Percentiles rank a stretch among this genome's conserved stretches.
phyloP scores from a whole-genome alignment of 2,797 vertebrate genomes.

The Ambastaia sidthimunki region DNA sequence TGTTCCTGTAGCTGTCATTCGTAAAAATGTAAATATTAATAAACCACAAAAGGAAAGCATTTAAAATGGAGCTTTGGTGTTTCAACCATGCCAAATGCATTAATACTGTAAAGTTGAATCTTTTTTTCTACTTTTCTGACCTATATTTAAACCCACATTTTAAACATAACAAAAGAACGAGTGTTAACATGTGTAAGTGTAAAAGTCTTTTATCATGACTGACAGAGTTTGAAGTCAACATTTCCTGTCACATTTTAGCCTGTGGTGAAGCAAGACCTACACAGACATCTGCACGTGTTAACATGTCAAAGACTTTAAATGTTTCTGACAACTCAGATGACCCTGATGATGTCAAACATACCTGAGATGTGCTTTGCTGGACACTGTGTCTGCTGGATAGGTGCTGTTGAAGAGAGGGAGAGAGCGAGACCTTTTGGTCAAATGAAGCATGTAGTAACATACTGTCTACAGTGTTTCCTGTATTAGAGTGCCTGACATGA shows the following conservation, averaged over 20 bases:
- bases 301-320: neutral
- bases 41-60: too few species aligned
- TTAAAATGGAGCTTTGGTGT: too few species aligned
- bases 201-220: constrained; percentile 12
- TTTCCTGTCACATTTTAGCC: constrained; percentile 4
- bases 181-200: neutral
- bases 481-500: neutral
- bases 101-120: too few species aligned
- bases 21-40: too few species aligned
- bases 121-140: neutral
- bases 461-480: neutral
- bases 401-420: constrained; percentile 79
- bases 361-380: constrained; percentile 98
- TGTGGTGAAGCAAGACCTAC: constrained; percentile 1
- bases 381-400: constrained; percentile 97
- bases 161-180: neutral
- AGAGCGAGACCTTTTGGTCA: constrained; percentile 37
- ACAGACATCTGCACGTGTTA: neutral
- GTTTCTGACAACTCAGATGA: constrained; percentile 14
- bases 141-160: neutral
- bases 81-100: neutral
- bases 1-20: too few species aligned
- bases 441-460: neutral
- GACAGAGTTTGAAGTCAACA: constrained; percentile 25
- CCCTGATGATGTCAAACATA: constrained; percentile 67